Base-by-base conservation (phyloP, 2,113 vertebrate genomes). In the Eulemur macaco region DNA sequence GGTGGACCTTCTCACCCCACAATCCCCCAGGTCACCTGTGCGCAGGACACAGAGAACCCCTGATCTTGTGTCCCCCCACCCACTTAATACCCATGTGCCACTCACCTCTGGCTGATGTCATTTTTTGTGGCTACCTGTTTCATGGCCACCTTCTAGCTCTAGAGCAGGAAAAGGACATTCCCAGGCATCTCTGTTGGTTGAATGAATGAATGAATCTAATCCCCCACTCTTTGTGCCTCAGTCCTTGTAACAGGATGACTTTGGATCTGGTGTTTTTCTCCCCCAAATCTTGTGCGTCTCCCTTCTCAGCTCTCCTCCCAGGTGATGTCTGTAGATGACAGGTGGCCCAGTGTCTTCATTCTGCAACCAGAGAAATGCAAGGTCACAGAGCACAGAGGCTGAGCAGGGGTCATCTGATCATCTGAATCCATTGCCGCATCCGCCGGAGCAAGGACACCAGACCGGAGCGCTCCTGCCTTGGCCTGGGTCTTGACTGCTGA, bases 391-490 rank as follows among this genome's bases (percentile, higher is more conserved):
- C 96, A 34, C 1, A 12, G 63, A 68, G 52, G 14, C 4, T 23
- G 63, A 20, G 5, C 56, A 20, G 86, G 29, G 50, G 20, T 6
- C 0, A 1, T 42, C 47, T 34, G 17, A 31, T 25, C 5, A 47
- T 8, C 60, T 39, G 42, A 84, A 56, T 2, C 27, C n/a, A 0
- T 0, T 23, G n/a, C 5, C 3, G 0, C 50, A 9, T 66, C 52
- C 4, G 0, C 12, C 10, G 8, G 47, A 56, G 63, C 17, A 47
- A 58, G 31, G 56, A 50, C 4, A 1, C 6, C 8, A 17, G 74
- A 56, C 10, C 31, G 45, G 80, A 5, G 42, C 0, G 0, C 21
- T 20, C 6, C 39, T 18, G 42, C 18, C 17, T 52, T 29, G 39
- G 74, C 52, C 47, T 15, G 13, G 68, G 12, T 8, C 50, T 39